phyloP scores from a whole-genome alignment of 2,888 invertebrate genomes.

The Parnassius orleans region DNA sequence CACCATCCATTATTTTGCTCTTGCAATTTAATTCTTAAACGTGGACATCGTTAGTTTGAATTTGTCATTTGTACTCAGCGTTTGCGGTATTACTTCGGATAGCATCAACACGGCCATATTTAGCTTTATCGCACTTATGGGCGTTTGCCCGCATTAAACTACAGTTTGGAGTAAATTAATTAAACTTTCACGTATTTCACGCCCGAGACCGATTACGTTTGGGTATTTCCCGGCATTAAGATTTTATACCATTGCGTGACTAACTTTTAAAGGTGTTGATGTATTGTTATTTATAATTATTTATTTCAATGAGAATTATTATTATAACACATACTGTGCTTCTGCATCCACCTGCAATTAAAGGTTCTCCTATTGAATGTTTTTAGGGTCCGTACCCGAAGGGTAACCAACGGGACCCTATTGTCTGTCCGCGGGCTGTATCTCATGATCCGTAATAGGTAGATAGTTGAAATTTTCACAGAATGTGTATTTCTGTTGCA shows the following conservation, averaged over 20 bases:
- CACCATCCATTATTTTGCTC: constrained; percentile 24
- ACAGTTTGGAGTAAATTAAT: constrained; percentile 35
- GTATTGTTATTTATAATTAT: not conserved
- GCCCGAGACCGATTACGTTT: constrained; percentile 22
- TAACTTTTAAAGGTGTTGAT: not conserved
- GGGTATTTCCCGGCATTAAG: constrained; percentile 11
- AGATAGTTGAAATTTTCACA: too few relatives aligned
- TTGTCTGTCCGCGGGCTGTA: too few relatives aligned
- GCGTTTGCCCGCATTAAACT: constrained; percentile 30
- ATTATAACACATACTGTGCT: too few relatives aligned
- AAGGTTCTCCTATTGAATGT: too few relatives aligned
- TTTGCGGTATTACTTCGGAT: constrained; percentile 17
- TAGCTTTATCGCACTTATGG: constrained; percentile 34
- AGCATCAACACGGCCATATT: constrained; percentile 34
- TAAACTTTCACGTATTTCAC: constrained; percentile 35
- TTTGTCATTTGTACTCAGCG: constrained; percentile 10
- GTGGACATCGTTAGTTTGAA: constrained; percentile 11
- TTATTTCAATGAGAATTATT: too few relatives aligned
- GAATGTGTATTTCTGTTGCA: too few relatives aligned
- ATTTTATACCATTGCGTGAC: constrained; percentile 9
- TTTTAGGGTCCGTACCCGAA: too few relatives aligned
- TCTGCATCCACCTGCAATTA: too few relatives aligned
- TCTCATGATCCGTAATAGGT: too few relatives aligned
- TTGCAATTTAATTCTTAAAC: constrained; percentile 28
- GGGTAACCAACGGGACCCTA: too few relatives aligned